phyloP scores from a whole-genome alignment of 2,888 invertebrate genomes.

The Latrodectus hesperus region DNA sequence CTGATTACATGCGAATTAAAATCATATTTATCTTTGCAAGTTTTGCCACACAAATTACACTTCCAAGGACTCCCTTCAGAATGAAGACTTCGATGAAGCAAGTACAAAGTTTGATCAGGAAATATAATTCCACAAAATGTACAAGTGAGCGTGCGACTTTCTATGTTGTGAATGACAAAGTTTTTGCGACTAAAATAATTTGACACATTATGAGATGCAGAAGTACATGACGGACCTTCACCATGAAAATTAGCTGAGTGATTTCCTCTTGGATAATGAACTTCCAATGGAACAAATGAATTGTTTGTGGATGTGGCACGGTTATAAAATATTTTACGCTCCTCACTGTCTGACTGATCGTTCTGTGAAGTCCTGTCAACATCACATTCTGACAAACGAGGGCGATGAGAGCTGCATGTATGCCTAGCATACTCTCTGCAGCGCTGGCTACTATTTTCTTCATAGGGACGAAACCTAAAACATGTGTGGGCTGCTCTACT shows the following conservation, averaged over 20 bases:
- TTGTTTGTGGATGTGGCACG: constrained; percentile 59
- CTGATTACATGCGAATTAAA: constrained; percentile 96
- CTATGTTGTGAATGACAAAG: constrained; percentile 48
- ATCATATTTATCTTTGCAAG: constrained; percentile 95
- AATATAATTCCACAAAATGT: constrained; percentile 94
- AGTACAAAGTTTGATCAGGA: constrained; percentile 95
- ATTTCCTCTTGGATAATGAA: constrained; percentile 5
- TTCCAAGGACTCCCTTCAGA: constrained; percentile 97
- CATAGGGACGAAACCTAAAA: constrained; percentile 45
- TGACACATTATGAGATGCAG: constrained; percentile 21
- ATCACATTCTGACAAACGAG: constrained; percentile 48
- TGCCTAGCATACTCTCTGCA: constrained; percentile 47
- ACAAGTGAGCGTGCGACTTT: constrained; percentile 77
- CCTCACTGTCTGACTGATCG: constrained; percentile 56
- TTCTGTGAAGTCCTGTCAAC: constrained; percentile 52
- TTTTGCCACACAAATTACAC: constrained; percentile 97
- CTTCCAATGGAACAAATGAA: constrained; percentile 26
- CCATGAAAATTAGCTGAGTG: background rate
- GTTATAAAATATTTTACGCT: constrained; percentile 59
- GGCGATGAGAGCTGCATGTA: constrained; percentile 36
- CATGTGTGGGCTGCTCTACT: constrained; percentile 38
- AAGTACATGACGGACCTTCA: constrained; percentile 3
- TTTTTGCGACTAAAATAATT: constrained; percentile 46
- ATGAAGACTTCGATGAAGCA: constrained; percentile 98
- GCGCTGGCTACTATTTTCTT: constrained; percentile 30